These are phyloP conservation scores for Mus pahari DNA, from an alignment of 2,113 vertebrate genomes.

Conservation along the genomic window DNA sequence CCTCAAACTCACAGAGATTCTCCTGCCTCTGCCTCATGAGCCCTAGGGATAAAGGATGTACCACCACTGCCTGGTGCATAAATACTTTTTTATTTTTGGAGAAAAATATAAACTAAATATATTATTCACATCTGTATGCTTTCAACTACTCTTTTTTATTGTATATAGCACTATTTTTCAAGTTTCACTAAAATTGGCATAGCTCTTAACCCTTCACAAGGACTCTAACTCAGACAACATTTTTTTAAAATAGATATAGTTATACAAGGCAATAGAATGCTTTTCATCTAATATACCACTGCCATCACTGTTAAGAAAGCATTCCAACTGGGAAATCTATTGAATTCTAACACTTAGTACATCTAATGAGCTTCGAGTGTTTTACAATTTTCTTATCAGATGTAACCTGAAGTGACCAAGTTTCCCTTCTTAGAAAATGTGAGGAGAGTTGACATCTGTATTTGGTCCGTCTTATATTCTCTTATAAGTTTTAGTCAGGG, in stretches of 20 bases:
- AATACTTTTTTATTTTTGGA: neutral
- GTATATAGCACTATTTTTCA: neutral
- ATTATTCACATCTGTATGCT: conserved; percentile 10
- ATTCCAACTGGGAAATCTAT: neutral
- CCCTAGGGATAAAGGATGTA: no score
- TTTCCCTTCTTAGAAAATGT: neutral
- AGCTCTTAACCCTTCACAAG: neutral
- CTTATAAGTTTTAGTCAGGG: neutral
- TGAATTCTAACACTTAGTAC: neutral
- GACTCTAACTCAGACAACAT: neutral
- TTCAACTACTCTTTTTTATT: conserved; percentile 5
- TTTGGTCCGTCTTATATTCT: neutral
- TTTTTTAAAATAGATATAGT: neutral
- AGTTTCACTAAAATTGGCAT: neutral
- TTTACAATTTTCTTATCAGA: neutral
- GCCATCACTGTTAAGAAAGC: neutral
- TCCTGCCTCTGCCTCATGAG: no score
- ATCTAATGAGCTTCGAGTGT: neutral
- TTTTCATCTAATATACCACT: conserved; percentile 32
- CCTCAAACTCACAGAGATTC: no score
- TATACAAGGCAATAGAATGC: neutral
- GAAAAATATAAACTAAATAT: conserved; percentile 43
- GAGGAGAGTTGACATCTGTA: neutral
- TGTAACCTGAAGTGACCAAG: neutral
- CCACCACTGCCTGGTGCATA: neutral